Conservation (phyloP, 2,797 vertebrate genomes). For the Rhinoraja longicauda region DNA sequence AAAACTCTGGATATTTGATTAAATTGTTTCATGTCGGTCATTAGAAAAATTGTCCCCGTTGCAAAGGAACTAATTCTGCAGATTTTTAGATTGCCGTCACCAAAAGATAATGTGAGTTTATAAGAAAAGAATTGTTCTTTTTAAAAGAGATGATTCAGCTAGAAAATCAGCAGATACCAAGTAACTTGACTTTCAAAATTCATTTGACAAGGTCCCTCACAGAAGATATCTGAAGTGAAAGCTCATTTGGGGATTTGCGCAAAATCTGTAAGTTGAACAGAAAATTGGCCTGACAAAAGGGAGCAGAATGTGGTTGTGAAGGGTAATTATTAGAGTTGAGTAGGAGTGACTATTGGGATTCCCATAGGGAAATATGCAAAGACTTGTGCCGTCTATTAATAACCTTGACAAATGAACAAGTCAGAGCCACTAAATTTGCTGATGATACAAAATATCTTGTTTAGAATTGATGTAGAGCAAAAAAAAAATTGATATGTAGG, state of each 20-base stretch:
- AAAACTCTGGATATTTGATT: too few relatives aligned
- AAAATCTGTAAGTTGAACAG: not conserved
- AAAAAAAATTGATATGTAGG: not conserved
- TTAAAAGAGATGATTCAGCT: not conserved
- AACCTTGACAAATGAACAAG: not conserved
- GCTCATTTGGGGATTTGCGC: not conserved
- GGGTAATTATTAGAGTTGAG: conserved; percentile 22
- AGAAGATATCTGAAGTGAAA: conserved; percentile 16
- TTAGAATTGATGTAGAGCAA: not conserved
- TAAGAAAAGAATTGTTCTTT: not conserved
- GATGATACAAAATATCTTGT: not conserved
- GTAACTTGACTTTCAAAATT: conserved; percentile 23
- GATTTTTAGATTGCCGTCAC: not conserved
- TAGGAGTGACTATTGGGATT: not conserved
- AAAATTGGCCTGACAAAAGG: conserved; percentile 27
- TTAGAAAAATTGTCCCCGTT: not conserved
- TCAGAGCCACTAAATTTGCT: not conserved
- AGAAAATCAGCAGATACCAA: not conserved
- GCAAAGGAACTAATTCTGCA: not conserved
- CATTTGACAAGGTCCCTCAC: conserved; percentile 25
- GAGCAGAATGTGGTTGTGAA: conserved; percentile 7
- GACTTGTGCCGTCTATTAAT: conserved; percentile 9
- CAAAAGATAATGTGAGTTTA: not conserved
- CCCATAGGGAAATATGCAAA: not conserved
- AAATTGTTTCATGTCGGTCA: not conserved